Evolutionary conservation across 2,888 invertebrate species (phyloP).

Genomic region (Metellina segmentata): DNA sequence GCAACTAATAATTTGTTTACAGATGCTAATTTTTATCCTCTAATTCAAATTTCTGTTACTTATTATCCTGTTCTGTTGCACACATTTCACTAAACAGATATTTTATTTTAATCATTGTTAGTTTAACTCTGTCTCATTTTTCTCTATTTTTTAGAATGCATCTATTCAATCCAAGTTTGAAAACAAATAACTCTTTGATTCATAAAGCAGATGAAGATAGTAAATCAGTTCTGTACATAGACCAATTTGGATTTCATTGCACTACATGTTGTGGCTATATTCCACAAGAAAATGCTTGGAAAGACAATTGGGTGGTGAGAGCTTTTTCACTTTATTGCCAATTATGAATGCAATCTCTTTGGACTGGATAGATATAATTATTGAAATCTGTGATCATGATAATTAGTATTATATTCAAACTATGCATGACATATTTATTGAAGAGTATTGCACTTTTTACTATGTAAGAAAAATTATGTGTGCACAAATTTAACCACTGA

Average conservation of each 20-base stretch:
- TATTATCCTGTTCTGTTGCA: neutral
- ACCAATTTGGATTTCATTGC: slow-evolving; percentile 83
- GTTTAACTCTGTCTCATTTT: neutral
- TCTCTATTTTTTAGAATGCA: slow-evolving; percentile 81
- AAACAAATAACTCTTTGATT: slow-evolving; percentile 77
- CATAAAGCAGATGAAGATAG: slow-evolving; percentile 68
- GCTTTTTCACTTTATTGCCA: neutral
- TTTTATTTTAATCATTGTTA: neutral
- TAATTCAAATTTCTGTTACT: neutral
- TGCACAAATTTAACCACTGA: no score
- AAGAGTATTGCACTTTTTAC: no score
- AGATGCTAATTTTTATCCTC: neutral
- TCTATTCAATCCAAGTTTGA: slow-evolving; percentile 81
- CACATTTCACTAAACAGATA: no score
- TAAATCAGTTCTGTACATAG: slow-evolving; percentile 78
- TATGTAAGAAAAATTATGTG: no score
- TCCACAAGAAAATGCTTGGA: slow-evolving; percentile 83
- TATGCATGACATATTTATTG: no score
- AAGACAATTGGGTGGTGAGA: slow-evolving; percentile 83
- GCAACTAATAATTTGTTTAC: no score
- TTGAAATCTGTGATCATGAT: no score
- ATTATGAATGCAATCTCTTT: no score
- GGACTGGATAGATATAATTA: no score
- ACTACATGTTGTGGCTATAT: slow-evolving; percentile 84
- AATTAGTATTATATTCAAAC: no score